These are phyloP conservation scores for Scopus umbretta DNA, from an alignment of 2,113 vertebrate species.

Conservation along the genomic window DNA sequence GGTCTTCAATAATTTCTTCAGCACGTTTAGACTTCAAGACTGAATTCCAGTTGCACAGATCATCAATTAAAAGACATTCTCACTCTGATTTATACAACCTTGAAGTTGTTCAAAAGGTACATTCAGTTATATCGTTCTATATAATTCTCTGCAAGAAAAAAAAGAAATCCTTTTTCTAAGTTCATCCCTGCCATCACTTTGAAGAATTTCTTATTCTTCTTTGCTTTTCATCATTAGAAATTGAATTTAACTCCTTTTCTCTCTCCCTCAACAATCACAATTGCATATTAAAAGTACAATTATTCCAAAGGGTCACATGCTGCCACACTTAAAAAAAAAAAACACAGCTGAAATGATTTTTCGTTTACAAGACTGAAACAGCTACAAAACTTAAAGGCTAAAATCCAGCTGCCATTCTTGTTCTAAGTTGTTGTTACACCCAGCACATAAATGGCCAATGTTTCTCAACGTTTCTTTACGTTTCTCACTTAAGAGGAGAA, in stretches of 20 bases:
- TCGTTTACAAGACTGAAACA: background rate
- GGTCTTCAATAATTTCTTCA: background rate
- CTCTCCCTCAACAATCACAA: background rate
- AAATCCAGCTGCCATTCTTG: background rate
- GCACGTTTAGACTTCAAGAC: background rate
- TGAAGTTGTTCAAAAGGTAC: background rate
- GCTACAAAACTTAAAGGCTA: background rate
- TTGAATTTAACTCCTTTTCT: background rate
- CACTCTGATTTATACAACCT: background rate
- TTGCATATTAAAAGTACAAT: background rate
- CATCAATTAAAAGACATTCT: background rate
- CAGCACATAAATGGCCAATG: background rate
- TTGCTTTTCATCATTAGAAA: background rate
- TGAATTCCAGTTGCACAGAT: background rate
- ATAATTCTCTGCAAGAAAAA: background rate
- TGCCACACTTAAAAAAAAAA: fast-evolving
- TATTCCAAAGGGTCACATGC: background rate
- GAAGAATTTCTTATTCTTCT: background rate
- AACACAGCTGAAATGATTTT: background rate
- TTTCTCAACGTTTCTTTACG: background rate
- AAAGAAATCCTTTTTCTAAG: background rate
- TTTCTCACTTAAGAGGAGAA: background rate
- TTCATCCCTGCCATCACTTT: background rate
- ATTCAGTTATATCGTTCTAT: background rate
- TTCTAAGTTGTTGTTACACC: background rate